A percentile compares a stretch with the other conserved stretches of the same genome.
phyloP scores from a whole-genome alignment of 2,888 invertebrate genomes.

The Rhynchonema sp. region DNA sequence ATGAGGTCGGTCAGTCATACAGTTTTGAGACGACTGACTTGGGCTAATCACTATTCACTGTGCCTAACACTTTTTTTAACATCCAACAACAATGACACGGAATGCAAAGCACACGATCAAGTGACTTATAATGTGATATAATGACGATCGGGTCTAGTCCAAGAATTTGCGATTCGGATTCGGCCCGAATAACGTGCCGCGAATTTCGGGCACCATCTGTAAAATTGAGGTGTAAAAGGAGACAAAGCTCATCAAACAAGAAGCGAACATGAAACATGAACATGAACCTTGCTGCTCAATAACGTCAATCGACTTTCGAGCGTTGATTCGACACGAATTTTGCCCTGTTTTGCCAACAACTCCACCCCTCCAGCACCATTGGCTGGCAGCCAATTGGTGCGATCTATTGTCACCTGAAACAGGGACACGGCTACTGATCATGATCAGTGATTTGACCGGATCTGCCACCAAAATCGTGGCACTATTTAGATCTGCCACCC shows the following conservation, averaged over 20 bases:
- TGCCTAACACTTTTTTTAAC: too few species aligned
- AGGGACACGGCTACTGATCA: too few species aligned
- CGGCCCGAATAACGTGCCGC: conserved; percentile 77
- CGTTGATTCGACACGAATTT: conserved; percentile 72
- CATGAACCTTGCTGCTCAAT: conserved; percentile 57
- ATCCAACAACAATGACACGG: too few species aligned
- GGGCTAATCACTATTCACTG: too few species aligned
- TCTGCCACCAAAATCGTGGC: too few species aligned
- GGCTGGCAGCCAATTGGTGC: conserved; percentile 48
- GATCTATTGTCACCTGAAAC: conserved; percentile 52
- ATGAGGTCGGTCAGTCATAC: too few species aligned
- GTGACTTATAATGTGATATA: too few species aligned
- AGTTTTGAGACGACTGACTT: too few species aligned
- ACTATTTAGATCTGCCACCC: too few species aligned
- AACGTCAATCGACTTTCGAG: conserved; percentile 82
- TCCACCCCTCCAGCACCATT: conserved; percentile 73
- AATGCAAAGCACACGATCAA: too few species aligned
- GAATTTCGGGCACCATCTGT: conserved; percentile 69
- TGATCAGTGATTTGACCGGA: too few species aligned
- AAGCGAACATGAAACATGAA: neutral
- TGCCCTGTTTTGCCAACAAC: conserved; percentile 49
- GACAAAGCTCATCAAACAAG: neutral
- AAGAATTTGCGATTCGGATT: conserved; percentile 87
- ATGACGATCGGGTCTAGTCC: too few species aligned
- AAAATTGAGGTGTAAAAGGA: neutral